Evolutionary conservation across 2,888 invertebrate species (phyloP).

Genomic region (Pinctada fucata): DNA sequence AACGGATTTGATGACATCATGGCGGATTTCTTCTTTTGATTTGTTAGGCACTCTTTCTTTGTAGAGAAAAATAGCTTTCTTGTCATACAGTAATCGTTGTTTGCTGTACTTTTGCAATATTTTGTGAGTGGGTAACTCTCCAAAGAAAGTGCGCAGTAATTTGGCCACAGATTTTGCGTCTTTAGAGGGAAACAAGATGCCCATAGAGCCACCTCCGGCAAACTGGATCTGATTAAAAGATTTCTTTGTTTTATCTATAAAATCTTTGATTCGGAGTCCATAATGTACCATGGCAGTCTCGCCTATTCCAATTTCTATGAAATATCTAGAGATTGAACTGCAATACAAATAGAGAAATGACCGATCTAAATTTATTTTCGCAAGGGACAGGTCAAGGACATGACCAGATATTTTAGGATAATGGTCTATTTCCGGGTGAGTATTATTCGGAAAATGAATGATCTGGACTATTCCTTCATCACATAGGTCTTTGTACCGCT

Average conservation of each 20-base stretch:
- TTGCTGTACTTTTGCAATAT: conserved; percentile 1
- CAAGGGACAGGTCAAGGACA: background rate
- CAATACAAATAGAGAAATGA: conserved; percentile 19
- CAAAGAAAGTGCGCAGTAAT: background rate
- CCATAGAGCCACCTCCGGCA: background rate
- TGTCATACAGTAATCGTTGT: background rate
- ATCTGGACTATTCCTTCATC: conserved; percentile 18
- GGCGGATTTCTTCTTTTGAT: background rate
- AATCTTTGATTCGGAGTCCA: background rate
- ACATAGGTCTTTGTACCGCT: conserved; percentile 10
- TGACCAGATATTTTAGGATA: background rate
- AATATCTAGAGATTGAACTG: conserved; percentile 10
- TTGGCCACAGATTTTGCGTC: background rate
- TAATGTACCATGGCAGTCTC: background rate
- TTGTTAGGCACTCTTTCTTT: background rate
- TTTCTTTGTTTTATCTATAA: background rate
- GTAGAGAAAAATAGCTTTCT: background rate
- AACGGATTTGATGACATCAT: conserved; percentile 4
- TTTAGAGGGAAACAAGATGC: conserved; percentile 5
- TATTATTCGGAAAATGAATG: background rate
- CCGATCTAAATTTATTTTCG: conserved; percentile 13
- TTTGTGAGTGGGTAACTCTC: background rate
- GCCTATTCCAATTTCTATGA: conserved; percentile 19
- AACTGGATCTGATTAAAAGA: conserved; percentile 7
- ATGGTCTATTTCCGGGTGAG: background rate